Evolutionary conservation across 2,888 invertebrate species (phyloP).

Genomic region (Hydrotaea diabolus): DNA sequence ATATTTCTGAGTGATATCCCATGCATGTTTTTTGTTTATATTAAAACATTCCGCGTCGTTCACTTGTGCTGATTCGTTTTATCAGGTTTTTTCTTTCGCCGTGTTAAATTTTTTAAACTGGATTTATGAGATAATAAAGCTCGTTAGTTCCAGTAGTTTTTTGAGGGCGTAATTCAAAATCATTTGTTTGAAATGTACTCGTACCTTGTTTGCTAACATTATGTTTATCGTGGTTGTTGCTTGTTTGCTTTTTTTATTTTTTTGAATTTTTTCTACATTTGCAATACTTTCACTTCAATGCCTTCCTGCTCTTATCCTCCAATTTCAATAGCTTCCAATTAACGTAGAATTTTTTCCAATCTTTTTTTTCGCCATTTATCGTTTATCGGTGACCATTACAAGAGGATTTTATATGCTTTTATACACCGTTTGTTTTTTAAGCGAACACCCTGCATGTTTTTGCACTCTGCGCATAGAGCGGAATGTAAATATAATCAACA

Average conservation of each 20-base stretch:
- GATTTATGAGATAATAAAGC: neutral
- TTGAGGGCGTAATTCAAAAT: neutral
- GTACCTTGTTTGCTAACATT: neutral
- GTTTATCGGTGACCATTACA: constrained; percentile 6
- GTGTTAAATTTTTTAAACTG: neutral
- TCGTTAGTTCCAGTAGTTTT: neutral
- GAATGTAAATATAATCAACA: constrained; percentile 26
- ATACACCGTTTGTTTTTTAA: neutral
- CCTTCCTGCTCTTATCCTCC: neutral
- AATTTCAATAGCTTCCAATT: constrained; percentile 5
- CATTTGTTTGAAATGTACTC: neutral
- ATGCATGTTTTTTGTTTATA: too few species aligned
- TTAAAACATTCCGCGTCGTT: too few species aligned
- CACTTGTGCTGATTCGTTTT: too few species aligned
- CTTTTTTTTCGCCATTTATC: neutral
- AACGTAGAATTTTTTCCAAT: neutral
- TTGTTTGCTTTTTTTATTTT: neutral
- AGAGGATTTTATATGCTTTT: neutral
- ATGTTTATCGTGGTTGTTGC: neutral
- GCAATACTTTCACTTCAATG: neutral
- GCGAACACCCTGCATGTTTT: too few species aligned
- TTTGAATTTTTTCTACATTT: too few species aligned
- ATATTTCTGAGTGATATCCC: too few species aligned
- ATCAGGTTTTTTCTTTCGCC: too few species aligned
- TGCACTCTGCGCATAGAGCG: too few species aligned